Percentiles rank a stretch among this genome's conserved stretches.
phyloP scores from a whole-genome alignment of 2,113 vertebrate genomes.

The Chionodraco myersi region DNA sequence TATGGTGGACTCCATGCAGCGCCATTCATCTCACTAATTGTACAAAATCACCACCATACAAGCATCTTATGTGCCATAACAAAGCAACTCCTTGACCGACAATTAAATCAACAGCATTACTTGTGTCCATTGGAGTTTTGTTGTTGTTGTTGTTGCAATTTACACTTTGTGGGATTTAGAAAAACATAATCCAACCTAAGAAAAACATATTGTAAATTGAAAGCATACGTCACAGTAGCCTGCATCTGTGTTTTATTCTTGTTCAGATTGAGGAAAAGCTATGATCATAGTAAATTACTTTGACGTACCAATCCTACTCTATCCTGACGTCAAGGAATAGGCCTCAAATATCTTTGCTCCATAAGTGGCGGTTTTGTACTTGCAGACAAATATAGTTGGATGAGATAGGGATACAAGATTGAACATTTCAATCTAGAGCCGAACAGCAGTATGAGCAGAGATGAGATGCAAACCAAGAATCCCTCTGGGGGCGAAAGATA shows the following conservation, averaged over 20 bases:
- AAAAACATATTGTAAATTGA: constrained; percentile 12
- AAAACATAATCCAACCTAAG: background rate
- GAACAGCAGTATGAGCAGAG: constrained; percentile 57
- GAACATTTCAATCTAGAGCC: constrained; percentile 73
- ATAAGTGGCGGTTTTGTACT: constrained; percentile 48
- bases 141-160: too few species aligned
- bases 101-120: too few species aligned
- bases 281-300: constrained; percentile 59
- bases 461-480: constrained; percentile 78
- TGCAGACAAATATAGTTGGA: constrained; percentile 48
- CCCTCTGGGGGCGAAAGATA: constrained; percentile 69
- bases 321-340: constrained; percentile 29
- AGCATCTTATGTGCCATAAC: too few species aligned
- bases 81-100: too few species aligned
- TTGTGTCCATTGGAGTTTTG: too few species aligned
- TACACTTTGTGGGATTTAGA: background rate
- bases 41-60: too few species aligned
- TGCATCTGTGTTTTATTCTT: constrained; percentile 15
- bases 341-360: constrained; percentile 54
- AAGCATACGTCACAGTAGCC: constrained; percentile 18
- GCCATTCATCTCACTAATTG: too few species aligned
- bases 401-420: constrained; percentile 65
- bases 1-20: too few species aligned
- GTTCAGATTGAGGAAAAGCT: constrained; percentile 7
- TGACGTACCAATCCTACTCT: constrained; percentile 39